Conservation (phyloP, 1,140 invertebrate species). For the Neuroterus valhalla region DNA sequence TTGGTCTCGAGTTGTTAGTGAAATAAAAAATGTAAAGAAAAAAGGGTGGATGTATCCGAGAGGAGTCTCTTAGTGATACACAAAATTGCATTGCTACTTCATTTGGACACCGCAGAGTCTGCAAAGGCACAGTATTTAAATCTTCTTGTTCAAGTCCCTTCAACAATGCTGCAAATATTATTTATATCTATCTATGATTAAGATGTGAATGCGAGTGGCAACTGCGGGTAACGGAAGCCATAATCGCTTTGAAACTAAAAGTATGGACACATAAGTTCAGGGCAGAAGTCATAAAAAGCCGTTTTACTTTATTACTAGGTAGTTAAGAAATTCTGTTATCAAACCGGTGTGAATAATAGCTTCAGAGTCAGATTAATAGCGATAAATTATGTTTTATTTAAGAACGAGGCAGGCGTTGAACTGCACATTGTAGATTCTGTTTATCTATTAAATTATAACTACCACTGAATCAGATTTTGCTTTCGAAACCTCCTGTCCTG, state of each 20-base stretch:
- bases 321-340: constrained; percentile 33
- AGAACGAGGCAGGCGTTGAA: constrained; percentile 41
- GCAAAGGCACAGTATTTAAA: constrained; percentile 54
- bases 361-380: constrained; percentile 51
- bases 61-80: not conserved
- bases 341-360: constrained; percentile 44
- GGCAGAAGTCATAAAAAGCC: constrained; percentile 32
- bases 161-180: constrained; percentile 17
- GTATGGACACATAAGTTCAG: constrained; percentile 31
- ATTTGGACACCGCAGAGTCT: constrained; percentile 33
- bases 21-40: constrained; percentile 20
- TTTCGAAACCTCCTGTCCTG: not conserved
- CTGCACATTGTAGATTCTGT: constrained; percentile 61
- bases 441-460: constrained; percentile 61
- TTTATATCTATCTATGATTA: not conserved
- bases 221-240: constrained; percentile 29
- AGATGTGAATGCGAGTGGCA: not conserved
- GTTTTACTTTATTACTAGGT: constrained; percentile 37
- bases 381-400: constrained; percentile 56
- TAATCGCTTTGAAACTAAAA: constrained; percentile 30
- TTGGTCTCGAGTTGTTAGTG: constrained; percentile 52
- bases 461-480: constrained; percentile 28
- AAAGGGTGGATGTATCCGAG: not conserved
- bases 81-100: constrained; percentile 15
- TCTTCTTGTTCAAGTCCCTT: constrained; percentile 43